Percentiles rank a stretch among this genome's conserved stretches.
These are phyloP conservation scores for Noctua fimbriata DNA, from an alignment of 2,888 invertebrate species.

Conservation along the genomic window DNA sequence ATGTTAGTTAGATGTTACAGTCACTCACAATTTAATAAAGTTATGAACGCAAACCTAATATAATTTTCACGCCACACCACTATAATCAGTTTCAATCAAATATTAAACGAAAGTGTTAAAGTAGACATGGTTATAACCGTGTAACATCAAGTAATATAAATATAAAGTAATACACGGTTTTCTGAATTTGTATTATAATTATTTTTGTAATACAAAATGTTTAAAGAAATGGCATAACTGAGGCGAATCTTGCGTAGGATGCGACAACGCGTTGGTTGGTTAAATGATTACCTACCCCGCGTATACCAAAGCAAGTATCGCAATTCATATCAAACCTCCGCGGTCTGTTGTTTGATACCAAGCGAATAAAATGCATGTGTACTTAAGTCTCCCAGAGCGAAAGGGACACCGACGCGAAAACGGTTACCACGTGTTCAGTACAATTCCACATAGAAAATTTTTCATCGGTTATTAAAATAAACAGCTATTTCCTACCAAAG, in stretches of 20 bases:
- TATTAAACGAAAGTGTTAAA: slow-evolving; percentile 50
- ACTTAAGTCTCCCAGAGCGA: no score
- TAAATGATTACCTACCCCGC: not conserved
- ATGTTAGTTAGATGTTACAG: slow-evolving; percentile 57
- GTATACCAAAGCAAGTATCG: not conserved
- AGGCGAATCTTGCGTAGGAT: not conserved
- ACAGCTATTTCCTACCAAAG: no score
- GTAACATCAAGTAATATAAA: slow-evolving; percentile 22
- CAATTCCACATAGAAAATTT: no score
- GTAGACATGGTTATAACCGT: slow-evolving; percentile 51
- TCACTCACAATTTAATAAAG: slow-evolving; percentile 51
- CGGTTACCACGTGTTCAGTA: no score
- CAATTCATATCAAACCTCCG: no score
- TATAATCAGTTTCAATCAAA: slow-evolving; percentile 63
- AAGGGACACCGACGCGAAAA: no score
- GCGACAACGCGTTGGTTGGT: not conserved
- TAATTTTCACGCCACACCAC: slow-evolving; percentile 63
- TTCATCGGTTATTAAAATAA: no score
- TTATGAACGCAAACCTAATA: slow-evolving; percentile 60
- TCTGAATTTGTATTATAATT: not conserved
- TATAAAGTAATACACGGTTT: slow-evolving; percentile 2
- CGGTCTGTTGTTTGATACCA: no score
- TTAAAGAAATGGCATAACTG: not conserved
- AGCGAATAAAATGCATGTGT: no score
- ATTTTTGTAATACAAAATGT: not conserved